A percentile compares a stretch with the other conserved stretches of the same genome.
Conservation (phyloP, 2,888 invertebrate genomes). For the Drosophila rubida region DNA sequence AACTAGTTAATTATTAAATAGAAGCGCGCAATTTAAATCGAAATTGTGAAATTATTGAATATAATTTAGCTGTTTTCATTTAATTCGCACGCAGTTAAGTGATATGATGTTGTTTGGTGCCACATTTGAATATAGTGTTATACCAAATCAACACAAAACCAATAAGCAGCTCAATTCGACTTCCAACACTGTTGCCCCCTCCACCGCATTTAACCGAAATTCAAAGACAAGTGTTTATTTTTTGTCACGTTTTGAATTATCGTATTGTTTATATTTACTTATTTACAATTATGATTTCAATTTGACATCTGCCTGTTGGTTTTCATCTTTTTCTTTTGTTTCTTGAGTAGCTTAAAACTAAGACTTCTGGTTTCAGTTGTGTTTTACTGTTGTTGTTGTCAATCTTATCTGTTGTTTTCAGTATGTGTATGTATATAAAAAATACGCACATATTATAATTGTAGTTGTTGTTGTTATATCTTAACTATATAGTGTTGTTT, state of each 20-base stretch:
- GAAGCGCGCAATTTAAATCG: not conserved
- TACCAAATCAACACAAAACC: constrained; percentile 12
- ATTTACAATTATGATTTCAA: constrained; percentile 72
- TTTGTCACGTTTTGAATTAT: constrained; percentile 63
- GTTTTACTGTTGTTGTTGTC: constrained; percentile 12
- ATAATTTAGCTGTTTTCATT: no score
- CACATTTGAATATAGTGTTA: no score
- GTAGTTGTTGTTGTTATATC: constrained; percentile 26
- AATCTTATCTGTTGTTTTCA: constrained; percentile 26
- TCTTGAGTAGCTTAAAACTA: constrained; percentile 46
- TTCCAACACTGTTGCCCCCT: no score
- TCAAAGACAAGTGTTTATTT: constrained; percentile 1
- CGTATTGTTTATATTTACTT: constrained; percentile 81
- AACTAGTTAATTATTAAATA: no score
- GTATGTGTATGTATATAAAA: constrained; percentile 44
- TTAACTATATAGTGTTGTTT: constrained; percentile 34
- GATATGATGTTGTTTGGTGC: no score
- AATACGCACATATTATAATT: constrained; percentile 46
- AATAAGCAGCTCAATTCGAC: not conserved
- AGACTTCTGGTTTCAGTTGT: constrained; percentile 43
- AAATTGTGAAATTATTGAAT: not conserved
- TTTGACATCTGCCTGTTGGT: constrained; percentile 43
- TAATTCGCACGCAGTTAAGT: no score
- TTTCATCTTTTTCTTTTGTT: constrained; percentile 26
- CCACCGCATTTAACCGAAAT: no score